Conservation (phyloP, 1,140 invertebrate species). For the Mycetomoellerius zeteki region DNA sequence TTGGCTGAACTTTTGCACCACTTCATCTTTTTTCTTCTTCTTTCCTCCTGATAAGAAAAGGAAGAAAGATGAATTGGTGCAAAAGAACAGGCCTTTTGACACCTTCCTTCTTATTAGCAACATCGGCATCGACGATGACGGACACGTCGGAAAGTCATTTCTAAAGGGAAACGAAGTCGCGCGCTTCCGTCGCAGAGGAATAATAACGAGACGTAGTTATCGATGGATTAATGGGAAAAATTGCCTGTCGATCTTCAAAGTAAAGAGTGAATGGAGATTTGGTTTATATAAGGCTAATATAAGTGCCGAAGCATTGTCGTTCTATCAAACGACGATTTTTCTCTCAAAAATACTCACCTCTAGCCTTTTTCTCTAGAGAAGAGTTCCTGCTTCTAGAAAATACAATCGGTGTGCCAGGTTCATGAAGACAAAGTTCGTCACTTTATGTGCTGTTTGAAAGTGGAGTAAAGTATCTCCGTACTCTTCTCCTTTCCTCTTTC, state of each 20-base stretch:
- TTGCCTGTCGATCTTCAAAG: conserved; percentile 68
- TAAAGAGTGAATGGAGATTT: conserved; percentile 57
- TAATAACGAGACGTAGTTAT: conserved; percentile 50
- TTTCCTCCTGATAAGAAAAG: no score
- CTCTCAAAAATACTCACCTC: conserved; percentile 49
- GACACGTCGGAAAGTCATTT: conserved; percentile 59
- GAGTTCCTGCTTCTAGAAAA: conserved; percentile 71
- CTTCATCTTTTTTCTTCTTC: no score
- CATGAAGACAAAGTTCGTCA: conserved; percentile 69
- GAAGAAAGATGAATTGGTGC: no score
- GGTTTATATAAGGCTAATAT: conserved; percentile 37
- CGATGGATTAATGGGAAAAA: conserved; percentile 65
- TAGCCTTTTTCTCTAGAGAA: conserved; percentile 45
- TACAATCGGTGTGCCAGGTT: conserved; percentile 72
- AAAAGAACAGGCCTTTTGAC: no score
- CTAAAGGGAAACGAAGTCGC: conserved; percentile 53
- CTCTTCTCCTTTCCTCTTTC: conserved; percentile 15
- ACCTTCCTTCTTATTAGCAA: conserved; percentile 48
- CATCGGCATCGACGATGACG: background rate
- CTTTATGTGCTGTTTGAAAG: conserved; percentile 74
- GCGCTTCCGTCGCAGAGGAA: conserved; percentile 33
- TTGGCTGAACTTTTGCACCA: no score
- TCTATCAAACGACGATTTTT: conserved; percentile 65
- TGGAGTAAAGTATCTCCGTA: conserved; percentile 68
- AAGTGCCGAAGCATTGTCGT: conserved; percentile 53